Conservation (phyloP, 1,140 invertebrate genomes). For the Caenorhabditis brenneri region DNA sequence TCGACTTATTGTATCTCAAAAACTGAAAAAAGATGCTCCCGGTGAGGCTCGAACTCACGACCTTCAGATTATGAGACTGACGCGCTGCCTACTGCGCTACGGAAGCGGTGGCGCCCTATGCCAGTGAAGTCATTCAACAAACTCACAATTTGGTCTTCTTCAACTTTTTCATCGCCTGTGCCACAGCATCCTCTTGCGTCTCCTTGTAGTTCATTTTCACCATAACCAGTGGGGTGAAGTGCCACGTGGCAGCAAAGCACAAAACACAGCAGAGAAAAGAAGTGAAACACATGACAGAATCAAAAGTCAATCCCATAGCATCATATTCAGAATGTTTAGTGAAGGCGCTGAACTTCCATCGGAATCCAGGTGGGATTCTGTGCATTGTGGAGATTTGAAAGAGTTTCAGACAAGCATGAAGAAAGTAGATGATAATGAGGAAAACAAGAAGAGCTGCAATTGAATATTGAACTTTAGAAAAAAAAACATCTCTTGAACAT, state of each 20-base stretch:
- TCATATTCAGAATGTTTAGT: not conserved
- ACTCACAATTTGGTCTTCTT: constrained; percentile 18
- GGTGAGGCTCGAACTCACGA: constrained; percentile 74
- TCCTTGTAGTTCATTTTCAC: not conserved
- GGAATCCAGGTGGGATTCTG: not conserved
- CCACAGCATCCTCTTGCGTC: not conserved
- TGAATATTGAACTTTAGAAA: not conserved
- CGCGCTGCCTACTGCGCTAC: constrained; percentile 90
- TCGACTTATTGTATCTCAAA: not conserved
- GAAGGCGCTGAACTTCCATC: no score
- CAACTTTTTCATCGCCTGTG: constrained; percentile 5
- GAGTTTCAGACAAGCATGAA: not conserved
- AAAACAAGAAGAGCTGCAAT: not conserved
- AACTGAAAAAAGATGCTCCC: not conserved
- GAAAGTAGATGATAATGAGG: not conserved
- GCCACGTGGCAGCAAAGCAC: not conserved
- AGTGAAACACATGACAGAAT: not conserved
- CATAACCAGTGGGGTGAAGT: constrained; percentile 11
- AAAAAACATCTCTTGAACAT: not conserved
- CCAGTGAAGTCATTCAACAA: no score
- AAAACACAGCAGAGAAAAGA: not conserved
- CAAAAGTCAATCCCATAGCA: not conserved
- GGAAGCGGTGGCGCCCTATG: not conserved
- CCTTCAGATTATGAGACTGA: constrained; percentile 96
- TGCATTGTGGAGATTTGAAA: not conserved